These are phyloP conservation scores for Liasis olivaceus DNA, from an alignment of 2,797 vertebrate genomes.

Conservation along the genomic window DNA sequence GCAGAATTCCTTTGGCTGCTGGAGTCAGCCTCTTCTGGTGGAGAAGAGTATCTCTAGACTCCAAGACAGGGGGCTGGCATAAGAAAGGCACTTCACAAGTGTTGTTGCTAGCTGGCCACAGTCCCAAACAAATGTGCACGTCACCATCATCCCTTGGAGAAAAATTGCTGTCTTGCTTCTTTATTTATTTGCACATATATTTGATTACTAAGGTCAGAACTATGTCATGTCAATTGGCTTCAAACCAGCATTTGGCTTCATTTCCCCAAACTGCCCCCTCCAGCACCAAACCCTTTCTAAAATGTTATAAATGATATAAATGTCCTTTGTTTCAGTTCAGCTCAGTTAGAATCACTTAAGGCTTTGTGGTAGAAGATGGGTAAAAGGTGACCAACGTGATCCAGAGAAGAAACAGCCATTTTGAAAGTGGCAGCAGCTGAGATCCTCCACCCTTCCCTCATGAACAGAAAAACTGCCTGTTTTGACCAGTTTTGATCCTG, in stretches of 20 bases:
- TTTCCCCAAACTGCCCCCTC: not conserved
- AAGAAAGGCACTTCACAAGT: not conserved
- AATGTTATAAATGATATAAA: not conserved
- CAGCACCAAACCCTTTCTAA: not conserved
- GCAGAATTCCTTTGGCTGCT: not conserved
- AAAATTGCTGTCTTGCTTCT: not conserved
- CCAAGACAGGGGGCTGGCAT: not conserved
- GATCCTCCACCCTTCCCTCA: not conserved
- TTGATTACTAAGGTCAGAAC: conserved; percentile 24
- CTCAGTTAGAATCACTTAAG: not conserved
- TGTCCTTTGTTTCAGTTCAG: not conserved
- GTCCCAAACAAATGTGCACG: conserved; percentile 10
- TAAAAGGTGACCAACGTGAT: not conserved
- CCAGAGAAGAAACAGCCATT: not conserved
- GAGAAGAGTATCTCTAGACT: not conserved
- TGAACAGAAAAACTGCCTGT: not conserved
- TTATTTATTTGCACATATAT: conserved; percentile 13
- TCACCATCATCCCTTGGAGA: not conserved
- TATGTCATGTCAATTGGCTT: not conserved
- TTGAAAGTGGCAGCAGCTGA: not conserved
- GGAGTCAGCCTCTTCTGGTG: not conserved
- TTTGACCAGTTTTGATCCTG: not conserved
- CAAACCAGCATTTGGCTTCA: not conserved
- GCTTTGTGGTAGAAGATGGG: not conserved
- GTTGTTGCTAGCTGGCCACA: not conserved